These are phyloP conservation scores for Muscicapa adusta DNA, from an alignment of 2,113 vertebrate genomes.

Conservation along the genomic window DNA sequence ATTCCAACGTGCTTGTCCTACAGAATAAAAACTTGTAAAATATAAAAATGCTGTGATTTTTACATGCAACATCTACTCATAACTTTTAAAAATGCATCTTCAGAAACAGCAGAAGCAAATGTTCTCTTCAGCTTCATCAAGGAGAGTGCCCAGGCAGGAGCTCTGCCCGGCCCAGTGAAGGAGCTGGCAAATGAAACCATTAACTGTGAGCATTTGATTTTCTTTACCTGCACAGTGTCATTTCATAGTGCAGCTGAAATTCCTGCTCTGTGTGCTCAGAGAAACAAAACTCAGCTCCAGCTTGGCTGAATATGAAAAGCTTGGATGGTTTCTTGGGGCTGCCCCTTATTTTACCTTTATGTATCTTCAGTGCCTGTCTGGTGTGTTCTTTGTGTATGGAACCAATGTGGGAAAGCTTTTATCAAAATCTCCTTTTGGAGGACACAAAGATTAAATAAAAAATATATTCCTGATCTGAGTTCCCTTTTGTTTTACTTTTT, in stretches of 20 bases:
- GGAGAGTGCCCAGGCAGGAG: conserved; percentile 75
- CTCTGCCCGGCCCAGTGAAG: conserved; percentile 72
- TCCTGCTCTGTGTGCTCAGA: neutral
- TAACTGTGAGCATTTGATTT: conserved; percentile 74
- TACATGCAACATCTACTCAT: neutral
- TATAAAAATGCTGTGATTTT: neutral
- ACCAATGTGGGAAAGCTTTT: neutral
- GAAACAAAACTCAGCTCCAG: neutral
- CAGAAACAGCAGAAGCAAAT: conserved; percentile 90
- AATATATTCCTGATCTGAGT: neutral
- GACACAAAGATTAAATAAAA: neutral
- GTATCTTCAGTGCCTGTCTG: neutral
- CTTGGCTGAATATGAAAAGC: neutral
- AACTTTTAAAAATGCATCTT: neutral
- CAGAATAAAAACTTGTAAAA: neutral
- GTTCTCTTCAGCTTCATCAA: conserved; percentile 83
- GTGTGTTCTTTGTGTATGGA: neutral
- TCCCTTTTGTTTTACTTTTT: neutral
- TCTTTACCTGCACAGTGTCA: neutral
- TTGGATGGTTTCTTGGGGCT: neutral
- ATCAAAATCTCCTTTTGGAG: neutral
- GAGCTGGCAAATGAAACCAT: conserved; percentile 73
- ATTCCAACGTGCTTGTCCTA: accelerated
- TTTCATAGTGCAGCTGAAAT: neutral
- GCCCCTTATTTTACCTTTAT: neutral